A percentile compares a stretch with the other conserved stretches of the same genome.
Conservation (phyloP, 2,888 invertebrate species). For the Norana najaformis region DNA sequence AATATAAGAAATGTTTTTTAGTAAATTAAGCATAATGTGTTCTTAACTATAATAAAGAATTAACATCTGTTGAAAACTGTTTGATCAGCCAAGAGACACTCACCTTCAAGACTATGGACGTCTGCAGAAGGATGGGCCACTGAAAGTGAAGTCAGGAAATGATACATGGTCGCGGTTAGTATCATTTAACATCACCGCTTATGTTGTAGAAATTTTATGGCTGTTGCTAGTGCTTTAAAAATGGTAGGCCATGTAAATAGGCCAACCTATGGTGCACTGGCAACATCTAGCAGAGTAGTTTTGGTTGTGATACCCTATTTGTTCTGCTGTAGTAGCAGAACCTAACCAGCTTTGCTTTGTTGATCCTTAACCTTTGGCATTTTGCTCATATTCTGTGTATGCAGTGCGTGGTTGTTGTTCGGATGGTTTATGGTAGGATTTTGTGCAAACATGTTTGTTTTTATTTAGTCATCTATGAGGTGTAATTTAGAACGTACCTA, state of each 20-base stretch:
- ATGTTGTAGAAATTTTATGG: not conserved
- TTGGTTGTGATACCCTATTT: too few species aligned
- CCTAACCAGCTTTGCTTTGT: not conserved
- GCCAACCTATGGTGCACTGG: not conserved
- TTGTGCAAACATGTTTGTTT: not conserved
- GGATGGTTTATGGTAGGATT: not conserved
- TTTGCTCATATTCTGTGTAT: not conserved
- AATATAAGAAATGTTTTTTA: not conserved
- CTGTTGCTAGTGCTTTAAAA: not conserved
- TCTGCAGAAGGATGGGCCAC: slow-evolving; percentile 87
- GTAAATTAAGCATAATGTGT: not conserved
- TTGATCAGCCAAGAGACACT: slow-evolving; percentile 72
- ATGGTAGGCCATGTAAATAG: not conserved
- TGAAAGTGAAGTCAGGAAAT: slow-evolving; percentile 77
- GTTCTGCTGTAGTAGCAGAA: too few species aligned
- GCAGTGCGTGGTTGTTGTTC: not conserved
- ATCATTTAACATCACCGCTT: slow-evolving; percentile 2
- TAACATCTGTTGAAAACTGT: not conserved
- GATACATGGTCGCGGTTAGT: slow-evolving; percentile 52
- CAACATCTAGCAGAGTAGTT: not conserved
- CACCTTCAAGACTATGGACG: slow-evolving; percentile 87
- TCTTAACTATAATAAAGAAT: slow-evolving; percentile 30
- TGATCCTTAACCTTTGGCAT: not conserved
- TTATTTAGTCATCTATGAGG: not conserved
- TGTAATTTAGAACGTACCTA: not conserved